Evolutionary conservation across 2,113 vertebrate species (phyloP).

Genomic region (Colius striatus): DNA sequence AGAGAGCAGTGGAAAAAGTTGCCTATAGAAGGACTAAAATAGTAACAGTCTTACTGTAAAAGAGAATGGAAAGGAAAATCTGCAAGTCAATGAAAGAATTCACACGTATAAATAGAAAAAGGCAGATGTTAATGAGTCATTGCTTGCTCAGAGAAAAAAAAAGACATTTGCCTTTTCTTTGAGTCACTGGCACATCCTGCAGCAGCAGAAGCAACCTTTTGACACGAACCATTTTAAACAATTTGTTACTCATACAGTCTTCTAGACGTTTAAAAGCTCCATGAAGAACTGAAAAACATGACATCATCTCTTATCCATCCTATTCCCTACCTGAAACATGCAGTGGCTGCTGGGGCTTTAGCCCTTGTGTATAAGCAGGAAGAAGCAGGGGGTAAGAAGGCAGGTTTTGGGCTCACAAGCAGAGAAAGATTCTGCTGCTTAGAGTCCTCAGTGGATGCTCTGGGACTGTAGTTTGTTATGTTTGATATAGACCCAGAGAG

Average conservation of each 20-base stretch:
- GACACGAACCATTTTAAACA: constrained; percentile 4
- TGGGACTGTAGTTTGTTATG: not conserved
- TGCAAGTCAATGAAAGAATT: constrained; percentile 48
- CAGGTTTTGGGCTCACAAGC: not conserved
- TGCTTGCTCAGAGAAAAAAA: not conserved
- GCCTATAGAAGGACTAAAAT: not conserved
- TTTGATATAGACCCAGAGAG: not conserved
- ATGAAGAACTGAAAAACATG: not conserved
- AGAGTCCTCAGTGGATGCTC: not conserved
- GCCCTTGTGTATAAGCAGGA: not conserved
- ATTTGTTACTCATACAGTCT: constrained; percentile 40
- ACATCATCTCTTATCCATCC: constrained; percentile 25
- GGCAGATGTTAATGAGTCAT: constrained; percentile 46
- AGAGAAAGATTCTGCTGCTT: not conserved
- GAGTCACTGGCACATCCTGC: constrained; percentile 15
- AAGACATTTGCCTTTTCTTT: constrained; percentile 38
- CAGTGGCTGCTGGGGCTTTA: not conserved
- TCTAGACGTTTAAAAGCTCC: not conserved
- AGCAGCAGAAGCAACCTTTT: constrained; percentile 27
- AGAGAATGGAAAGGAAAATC: constrained; percentile 47
- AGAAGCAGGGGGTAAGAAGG: not conserved
- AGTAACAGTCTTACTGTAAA: not conserved
- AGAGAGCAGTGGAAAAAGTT: constrained; percentile 38
- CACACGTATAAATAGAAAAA: constrained; percentile 38
- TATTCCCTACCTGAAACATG: not conserved